Conservation (phyloP, 2,797 vertebrate species). For the Remorina albescens region DNA sequence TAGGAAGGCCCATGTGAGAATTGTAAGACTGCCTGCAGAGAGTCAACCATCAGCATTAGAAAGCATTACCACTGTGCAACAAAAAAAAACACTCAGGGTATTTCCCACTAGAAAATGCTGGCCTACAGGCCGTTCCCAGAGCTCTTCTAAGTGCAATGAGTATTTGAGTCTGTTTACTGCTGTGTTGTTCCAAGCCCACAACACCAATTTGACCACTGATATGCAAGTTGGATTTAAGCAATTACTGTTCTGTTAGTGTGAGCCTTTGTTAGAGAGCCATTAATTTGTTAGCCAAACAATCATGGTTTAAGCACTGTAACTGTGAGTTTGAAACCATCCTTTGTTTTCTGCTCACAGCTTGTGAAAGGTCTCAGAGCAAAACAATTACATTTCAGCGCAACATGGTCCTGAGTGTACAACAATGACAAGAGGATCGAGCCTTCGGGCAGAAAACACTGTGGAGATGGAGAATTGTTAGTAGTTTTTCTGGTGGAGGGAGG, state of each 20-base stretch:
- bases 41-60: slow-evolving; percentile 84
- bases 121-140: slow-evolving; percentile 64
- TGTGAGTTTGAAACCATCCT: slow-evolving; percentile 59
- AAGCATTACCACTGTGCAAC: slow-evolving; percentile 78
- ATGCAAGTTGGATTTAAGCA: slow-evolving; percentile 51
- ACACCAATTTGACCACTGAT: slow-evolving; percentile 63
- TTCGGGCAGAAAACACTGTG: slow-evolving; percentile 80
- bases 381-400: slow-evolving; percentile 80
- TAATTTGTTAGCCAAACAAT: slow-evolving; percentile 76
- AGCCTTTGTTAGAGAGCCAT: slow-evolving; percentile 64
- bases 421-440: slow-evolving; percentile 82
- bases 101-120: slow-evolving; percentile 75
- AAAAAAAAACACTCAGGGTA: slow-evolving; percentile 74
- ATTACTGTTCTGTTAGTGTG: slow-evolving; percentile 71
- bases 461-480: slow-evolving; percentile 63
- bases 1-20: slow-evolving; percentile 82
- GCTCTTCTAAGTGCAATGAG: slow-evolving; percentile 75
- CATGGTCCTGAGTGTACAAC: slow-evolving; percentile 78
- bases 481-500: slow-evolving; percentile 30
- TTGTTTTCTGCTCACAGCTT: slow-evolving; percentile 56
- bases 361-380: slow-evolving; percentile 69
- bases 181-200: slow-evolving; percentile 49
- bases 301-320: slow-evolving; percentile 45
- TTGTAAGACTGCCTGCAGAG: slow-evolving; percentile 78
- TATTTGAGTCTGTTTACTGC: slow-evolving; percentile 67